Evolutionary conservation across 92 coral and sea anemone species (phyloP).

Genomic region (Porites cylindrica): DNA sequence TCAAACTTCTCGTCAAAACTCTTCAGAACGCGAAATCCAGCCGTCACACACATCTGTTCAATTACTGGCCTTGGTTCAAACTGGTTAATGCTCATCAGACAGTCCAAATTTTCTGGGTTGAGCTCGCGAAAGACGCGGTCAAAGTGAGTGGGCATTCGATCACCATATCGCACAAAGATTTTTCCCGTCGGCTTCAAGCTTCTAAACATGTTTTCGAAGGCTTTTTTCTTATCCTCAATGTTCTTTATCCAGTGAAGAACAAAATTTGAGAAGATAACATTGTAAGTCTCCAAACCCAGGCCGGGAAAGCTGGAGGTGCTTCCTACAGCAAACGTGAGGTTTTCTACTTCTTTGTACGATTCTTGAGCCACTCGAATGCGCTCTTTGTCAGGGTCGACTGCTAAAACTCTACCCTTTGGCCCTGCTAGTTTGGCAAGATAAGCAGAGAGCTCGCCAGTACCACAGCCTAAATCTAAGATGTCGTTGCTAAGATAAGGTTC

Average conservation of each 20-base stretch:
- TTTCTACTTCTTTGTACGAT: not conserved
- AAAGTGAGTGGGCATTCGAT: not conserved
- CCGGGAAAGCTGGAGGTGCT: not conserved
- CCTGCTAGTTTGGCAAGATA: constrained; percentile 26
- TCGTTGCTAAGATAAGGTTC: not conserved
- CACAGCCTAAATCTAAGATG: constrained; percentile 49
- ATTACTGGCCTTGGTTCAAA: not conserved
- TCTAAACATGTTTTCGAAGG: constrained; percentile 13
- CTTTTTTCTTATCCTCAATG: not conserved
- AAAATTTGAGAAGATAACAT: not conserved
- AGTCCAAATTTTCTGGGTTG: not conserved
- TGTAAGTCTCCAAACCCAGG: not conserved
- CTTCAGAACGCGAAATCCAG: not conserved
- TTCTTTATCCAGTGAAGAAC: constrained; percentile 9
- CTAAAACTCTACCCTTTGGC: constrained; percentile 10
- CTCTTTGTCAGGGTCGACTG: constrained; percentile 33
- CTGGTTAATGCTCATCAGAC: not conserved
- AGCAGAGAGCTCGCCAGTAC: constrained; percentile 48
- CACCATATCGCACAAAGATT: not conserved
- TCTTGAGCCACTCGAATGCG: constrained; percentile 15
- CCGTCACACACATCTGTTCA: not conserved
- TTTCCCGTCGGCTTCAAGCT: constrained; percentile 5
- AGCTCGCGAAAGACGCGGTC: not conserved
- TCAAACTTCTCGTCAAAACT: not conserved
- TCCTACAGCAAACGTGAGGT: not conserved